Base-by-base conservation (phyloP, 2,797 vertebrate species). In the Botia almorhae region DNA sequence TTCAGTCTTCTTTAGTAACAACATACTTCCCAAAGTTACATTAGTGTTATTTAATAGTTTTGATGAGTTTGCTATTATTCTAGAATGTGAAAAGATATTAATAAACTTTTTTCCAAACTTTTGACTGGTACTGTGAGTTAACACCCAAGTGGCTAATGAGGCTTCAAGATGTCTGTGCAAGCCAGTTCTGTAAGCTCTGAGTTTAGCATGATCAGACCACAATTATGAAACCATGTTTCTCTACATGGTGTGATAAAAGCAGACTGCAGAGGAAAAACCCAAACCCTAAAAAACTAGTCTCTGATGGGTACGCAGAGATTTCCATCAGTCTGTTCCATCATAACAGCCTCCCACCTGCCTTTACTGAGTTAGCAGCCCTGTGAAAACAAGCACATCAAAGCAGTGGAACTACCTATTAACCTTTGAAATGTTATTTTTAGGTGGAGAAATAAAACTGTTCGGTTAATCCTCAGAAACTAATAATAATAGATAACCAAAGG, bases 341-440 rank as follows among this genome's bases (percentile, higher is more conserved):
- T 10, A 21, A 10, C 58, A 61, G 23, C 50, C 14, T 65, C 50
- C 67, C 14, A 77, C 43, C 29, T 19, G 48, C 1, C 2, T 72
- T 76, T 48, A 55, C 10, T 50, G 21, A 51, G 19, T 55, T 46
- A 16, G 14, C 17, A 56, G n/a, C 29, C 4, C 48, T 77, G 33
- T 29, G 53, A 78, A 74, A 39, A 12, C n/a, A 23, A 76, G 51
- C 50, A 76, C 76, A 77, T 73, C 68, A 76, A 61, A 79, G 61
- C 63, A 17, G 72, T n/a, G 48, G 23, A 71, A 73, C 19, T 69
- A 29, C 83, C 68, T 67, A 19, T 60, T 46, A 65, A 21, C 12
- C 58, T 11, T 13, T 33, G 5, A 29, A n/a, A 11, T 26, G 4
- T n/a, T 29, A 50, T 43, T 74, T 63, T 63, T 10, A 74, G 17